These are phyloP conservation scores for Urocolius indicus DNA, from an alignment of 2,113 vertebrate species.

Conservation along the genomic window DNA sequence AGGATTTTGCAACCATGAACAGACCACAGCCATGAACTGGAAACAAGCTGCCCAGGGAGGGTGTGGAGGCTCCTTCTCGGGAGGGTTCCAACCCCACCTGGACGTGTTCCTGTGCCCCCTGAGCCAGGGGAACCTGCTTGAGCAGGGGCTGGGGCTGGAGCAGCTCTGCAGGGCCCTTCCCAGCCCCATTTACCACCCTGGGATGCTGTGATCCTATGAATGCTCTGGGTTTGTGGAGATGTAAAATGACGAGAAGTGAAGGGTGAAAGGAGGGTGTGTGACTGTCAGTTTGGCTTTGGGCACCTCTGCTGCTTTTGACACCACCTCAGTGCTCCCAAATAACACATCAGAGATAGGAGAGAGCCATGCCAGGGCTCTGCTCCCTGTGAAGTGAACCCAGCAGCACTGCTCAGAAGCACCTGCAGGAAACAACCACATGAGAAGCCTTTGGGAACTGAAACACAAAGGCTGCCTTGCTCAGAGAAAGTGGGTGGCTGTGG, in stretches of 20 bases:
- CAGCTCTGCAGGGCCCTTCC: too few species aligned
- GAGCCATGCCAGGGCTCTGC: rapidly evolving
- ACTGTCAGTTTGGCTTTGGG: neutral
- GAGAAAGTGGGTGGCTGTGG: rapidly evolving
- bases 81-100: too few species aligned
- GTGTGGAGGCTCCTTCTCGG: too few species aligned
- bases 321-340: neutral
- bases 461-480: neutral
- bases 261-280: rapidly evolving
- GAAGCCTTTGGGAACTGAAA: rapidly evolving
- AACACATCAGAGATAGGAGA: rapidly evolving
- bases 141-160: too few species aligned
- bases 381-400: neutral
- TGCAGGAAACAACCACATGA: rapidly evolving
- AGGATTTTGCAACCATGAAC: neutral
- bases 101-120: too few species aligned
- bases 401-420: neutral
- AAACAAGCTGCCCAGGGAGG: too few species aligned
- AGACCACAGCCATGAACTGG: too few species aligned
- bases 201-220: neutral
- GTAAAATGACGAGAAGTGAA: neutral
- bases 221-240: neutral
- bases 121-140: too few species aligned
- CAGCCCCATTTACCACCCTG: too few species aligned
- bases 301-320: neutral